A percentile compares a stretch with the other conserved stretches of the same genome.
Evolutionary conservation across 1,140 invertebrate species (phyloP).

Genomic region (Leptinotarsa undecemlineata): DNA sequence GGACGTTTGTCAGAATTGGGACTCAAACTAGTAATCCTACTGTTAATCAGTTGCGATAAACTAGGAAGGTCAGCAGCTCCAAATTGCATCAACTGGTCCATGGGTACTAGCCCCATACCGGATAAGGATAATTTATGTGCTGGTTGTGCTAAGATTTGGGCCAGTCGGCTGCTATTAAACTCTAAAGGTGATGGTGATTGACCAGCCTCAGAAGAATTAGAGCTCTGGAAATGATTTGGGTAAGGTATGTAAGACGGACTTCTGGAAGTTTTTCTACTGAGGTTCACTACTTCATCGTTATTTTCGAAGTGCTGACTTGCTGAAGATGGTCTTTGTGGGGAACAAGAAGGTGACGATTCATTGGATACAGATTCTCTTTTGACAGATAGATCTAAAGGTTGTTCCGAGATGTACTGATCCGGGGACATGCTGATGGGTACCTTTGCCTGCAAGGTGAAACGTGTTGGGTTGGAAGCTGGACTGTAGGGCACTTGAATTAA

Average conservation of each 20-base stretch:
- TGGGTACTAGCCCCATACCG: conserved; percentile 58
- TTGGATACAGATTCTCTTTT: conserved; percentile 66
- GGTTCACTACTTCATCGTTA: conserved; percentile 71
- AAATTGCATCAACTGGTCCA: conserved; percentile 68
- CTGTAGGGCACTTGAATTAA: conserved; percentile 61
- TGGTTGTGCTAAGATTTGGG: conserved; percentile 58
- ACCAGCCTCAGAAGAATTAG: conserved; percentile 58
- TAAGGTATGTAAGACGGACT: conserved; percentile 61
- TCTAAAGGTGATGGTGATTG: conserved; percentile 57
- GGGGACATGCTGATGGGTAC: conserved; percentile 41
- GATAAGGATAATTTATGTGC: conserved; percentile 55
- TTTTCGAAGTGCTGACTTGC: conserved; percentile 62
- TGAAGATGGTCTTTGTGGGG: conserved; percentile 62
- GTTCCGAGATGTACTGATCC: conserved; percentile 63
- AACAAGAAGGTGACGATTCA: conserved; percentile 64
- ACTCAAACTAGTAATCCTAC: conserved; percentile 62
- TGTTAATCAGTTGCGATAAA: conserved; percentile 57
- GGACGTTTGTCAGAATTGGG: conserved; percentile 64
- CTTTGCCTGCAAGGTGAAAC: conserved; percentile 36
- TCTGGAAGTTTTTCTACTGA: conserved; percentile 70
- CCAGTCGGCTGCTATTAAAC: conserved; percentile 54
- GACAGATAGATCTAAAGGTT: conserved; percentile 86
- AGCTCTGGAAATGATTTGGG: conserved; percentile 60
- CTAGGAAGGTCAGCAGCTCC: conserved; percentile 62
- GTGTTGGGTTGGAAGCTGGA: conserved; percentile 36